These are phyloP conservation scores for Pseudomyrmex concolor DNA, from an alignment of 1,140 invertebrate genomes.

Conservation along the genomic window DNA sequence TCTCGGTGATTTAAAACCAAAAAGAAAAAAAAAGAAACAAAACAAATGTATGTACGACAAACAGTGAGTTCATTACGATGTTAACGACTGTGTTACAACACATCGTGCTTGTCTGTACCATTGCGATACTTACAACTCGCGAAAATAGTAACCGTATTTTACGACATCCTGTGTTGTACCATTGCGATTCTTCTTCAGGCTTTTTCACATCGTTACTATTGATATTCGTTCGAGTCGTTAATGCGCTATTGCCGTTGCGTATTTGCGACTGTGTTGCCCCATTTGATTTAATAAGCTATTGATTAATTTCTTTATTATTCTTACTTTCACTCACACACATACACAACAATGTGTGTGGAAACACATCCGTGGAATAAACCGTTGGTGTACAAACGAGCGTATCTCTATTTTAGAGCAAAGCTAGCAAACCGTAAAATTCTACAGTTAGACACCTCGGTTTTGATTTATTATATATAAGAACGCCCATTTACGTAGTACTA, in stretches of 20 bases:
- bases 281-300: too few species aligned
- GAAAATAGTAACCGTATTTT: conserved; percentile 47
- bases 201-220: background rate
- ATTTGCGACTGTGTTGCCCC: too few species aligned
- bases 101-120: conserved; percentile 18
- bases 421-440: conserved; percentile 59
- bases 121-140: conserved; percentile 42
- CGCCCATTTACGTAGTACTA: conserved; percentile 57
- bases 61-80: conserved; percentile 7
- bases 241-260: too few species aligned
- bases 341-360: background rate
- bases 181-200: conserved; percentile 18
- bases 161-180: conserved; percentile 18
- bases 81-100: conserved; percentile 31
- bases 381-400: background rate
- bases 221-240: too few species aligned
- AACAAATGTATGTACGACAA: conserved; percentile 11
- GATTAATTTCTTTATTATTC: too few species aligned
- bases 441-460: conserved; percentile 50
- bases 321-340: too few species aligned
- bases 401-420: background rate
- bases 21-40: background rate
- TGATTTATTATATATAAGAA: background rate
- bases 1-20: background rate
- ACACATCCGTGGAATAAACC: background rate